Conservation (phyloP, 1,140 invertebrate genomes). For the Ephestia elutella region DNA sequence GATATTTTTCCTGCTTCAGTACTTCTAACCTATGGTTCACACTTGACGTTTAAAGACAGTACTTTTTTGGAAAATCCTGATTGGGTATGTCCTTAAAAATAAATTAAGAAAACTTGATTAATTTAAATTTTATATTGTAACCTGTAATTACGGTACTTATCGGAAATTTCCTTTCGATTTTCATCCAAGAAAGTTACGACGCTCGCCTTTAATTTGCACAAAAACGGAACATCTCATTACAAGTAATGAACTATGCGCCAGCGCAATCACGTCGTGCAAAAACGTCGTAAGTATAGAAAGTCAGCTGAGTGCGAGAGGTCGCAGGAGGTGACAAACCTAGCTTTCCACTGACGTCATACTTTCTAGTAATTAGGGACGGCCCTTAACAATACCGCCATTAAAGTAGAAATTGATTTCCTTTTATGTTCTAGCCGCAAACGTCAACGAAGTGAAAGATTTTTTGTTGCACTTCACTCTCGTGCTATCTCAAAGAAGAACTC, state of each 20-base stretch:
- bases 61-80: too few relatives aligned
- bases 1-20: too few relatives aligned
- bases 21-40: too few relatives aligned
- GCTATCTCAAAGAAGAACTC: too few relatives aligned
- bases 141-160: not conserved
- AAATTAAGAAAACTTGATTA: too few relatives aligned
- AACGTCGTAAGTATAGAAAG: slow-evolving; percentile 4
- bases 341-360: slow-evolving; percentile 3
- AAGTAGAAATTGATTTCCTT: not conserved
- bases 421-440: not conserved
- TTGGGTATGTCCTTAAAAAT: too few relatives aligned
- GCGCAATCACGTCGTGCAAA: not conserved
- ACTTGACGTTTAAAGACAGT: too few relatives aligned
- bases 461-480: too few relatives aligned
- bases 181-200: too few relatives aligned
- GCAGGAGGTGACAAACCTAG: not conserved
- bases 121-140: too few relatives aligned
- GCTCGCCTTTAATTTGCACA: not conserved
- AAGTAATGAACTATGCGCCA: not conserved
- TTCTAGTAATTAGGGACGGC: slow-evolving; percentile 1
- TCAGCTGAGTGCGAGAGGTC: not conserved
- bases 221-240: slow-evolving; percentile 1
- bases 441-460: not conserved
- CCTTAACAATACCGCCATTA: not conserved
- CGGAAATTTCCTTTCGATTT: slow-evolving; percentile 1